Conservation (phyloP, 2,888 invertebrate genomes). For the Buathra laborator region DNA sequence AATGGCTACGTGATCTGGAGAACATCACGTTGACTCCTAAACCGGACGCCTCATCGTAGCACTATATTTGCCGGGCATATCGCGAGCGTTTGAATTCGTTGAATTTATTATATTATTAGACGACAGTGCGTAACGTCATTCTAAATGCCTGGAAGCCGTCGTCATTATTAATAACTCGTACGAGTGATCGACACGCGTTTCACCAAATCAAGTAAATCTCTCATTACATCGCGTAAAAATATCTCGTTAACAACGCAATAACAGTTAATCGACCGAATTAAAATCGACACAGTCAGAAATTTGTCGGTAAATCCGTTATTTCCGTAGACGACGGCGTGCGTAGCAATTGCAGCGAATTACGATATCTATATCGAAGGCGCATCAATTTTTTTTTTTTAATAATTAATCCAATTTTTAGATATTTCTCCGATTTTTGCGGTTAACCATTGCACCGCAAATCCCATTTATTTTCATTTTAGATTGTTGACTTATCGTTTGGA, state of each 20-base stretch:
- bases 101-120: slow-evolving; percentile 67
- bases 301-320: neutral
- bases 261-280: neutral
- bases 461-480: too few relatives aligned
- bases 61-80: slow-evolving; percentile 58
- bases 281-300: neutral
- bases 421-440: neutral
- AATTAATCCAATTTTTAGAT: neutral
- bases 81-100: slow-evolving; percentile 49
- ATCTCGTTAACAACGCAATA: neutral
- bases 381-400: too few relatives aligned
- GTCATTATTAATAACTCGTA: slow-evolving; percentile 43
- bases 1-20: slow-evolving; percentile 77
- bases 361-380: too few relatives aligned
- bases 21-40: slow-evolving; percentile 71
- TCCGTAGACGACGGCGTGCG: neutral
- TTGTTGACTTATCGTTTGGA: too few relatives aligned
- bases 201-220: neutral
- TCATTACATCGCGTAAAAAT: neutral
- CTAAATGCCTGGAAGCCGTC: slow-evolving; percentile 14
- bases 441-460: too few relatives aligned
- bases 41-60: slow-evolving; percentile 45
- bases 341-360: neutral
- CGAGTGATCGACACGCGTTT: slow-evolving; percentile 12
- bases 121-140: slow-evolving; percentile 35